A percentile compares a stretch with the other conserved stretches of the same genome.
These are phyloP conservation scores for Malacoraja senta DNA, from an alignment of 2,797 vertebrate species.

Conservation along the genomic window DNA sequence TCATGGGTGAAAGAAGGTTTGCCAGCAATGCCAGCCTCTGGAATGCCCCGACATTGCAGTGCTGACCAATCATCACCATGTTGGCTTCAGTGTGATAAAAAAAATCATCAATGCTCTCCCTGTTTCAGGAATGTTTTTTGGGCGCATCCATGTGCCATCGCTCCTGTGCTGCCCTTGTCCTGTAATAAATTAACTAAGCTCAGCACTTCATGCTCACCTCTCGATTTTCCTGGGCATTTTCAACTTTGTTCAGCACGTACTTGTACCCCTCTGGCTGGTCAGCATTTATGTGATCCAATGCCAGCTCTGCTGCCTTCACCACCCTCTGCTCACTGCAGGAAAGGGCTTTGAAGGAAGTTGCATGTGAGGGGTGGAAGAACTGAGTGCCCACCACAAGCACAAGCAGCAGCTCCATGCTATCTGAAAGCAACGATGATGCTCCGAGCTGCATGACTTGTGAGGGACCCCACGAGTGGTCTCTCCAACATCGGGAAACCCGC, in stretches of 20 bases:
- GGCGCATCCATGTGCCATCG: no score
- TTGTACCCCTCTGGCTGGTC: constrained; percentile 6
- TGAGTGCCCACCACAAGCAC: not conserved
- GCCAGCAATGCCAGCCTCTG: not conserved
- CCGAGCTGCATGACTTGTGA: not conserved
- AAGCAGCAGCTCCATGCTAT: not conserved
- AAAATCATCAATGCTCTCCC: not conserved
- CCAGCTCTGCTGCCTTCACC: not conserved
- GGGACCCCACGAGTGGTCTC: not conserved
- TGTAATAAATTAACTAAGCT: not conserved
- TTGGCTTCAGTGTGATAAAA: not conserved
- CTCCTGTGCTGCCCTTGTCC: not conserved
- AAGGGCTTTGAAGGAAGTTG: not conserved
- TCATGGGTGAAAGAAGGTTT: not conserved
- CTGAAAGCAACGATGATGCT: not conserved
- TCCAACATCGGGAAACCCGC: not conserved
- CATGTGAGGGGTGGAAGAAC: not conserved
- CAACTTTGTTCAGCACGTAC: constrained; percentile 21
- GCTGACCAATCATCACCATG: not conserved
- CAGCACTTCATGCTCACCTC: not conserved
- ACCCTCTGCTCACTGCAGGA: not conserved
- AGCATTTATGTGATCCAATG: constrained; percentile 10
- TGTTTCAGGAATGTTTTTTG: not conserved
- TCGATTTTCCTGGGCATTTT: constrained; percentile 14
- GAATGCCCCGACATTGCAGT: not conserved